Evolutionary conservation across 2,797 vertebrate species (phyloP).

Genomic region (Lindbergichthys nudifrons): DNA sequence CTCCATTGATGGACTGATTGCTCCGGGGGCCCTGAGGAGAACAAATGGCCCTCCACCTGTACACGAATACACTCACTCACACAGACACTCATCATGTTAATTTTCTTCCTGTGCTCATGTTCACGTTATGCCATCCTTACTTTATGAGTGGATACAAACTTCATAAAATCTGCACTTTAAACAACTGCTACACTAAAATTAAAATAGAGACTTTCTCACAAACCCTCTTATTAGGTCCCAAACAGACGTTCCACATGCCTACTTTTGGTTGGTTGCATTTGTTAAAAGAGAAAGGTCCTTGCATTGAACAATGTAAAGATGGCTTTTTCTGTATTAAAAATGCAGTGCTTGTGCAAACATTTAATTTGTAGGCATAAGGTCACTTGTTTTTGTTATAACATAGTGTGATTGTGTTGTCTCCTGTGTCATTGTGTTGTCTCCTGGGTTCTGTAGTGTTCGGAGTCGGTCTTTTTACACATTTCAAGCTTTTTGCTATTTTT

Average conservation of each 20-base stretch:
- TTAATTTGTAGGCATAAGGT: too few relatives aligned
- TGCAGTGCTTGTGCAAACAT: too few relatives aligned
- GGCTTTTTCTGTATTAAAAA: too few relatives aligned
- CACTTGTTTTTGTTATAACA: too few relatives aligned
- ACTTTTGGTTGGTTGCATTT: neutral
- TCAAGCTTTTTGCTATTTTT: conserved; percentile 1
- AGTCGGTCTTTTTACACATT: neutral
- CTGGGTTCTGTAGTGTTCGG: too few relatives aligned
- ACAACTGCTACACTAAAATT: neutral
- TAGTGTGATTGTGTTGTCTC: too few relatives aligned
- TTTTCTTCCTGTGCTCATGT: conserved; percentile 32
- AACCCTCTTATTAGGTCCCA: neutral
- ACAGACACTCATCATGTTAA: conserved; percentile 41
- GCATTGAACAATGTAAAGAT: neutral
- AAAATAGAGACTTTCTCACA: neutral
- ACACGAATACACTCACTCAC: conserved; percentile 45
- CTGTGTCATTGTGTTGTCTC: too few relatives aligned
- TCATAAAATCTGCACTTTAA: conserved; percentile 9
- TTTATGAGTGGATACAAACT: neutral
- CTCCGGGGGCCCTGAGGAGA: conserved; percentile 80
- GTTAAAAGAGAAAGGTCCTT: neutral
- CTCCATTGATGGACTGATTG: conserved; percentile 84
- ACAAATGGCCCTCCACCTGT: conserved; percentile 76
- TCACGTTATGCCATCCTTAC: neutral
- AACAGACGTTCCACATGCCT: neutral